phyloP scores from a whole-genome alignment of 2,888 invertebrate species.

The Blastobasis lacticolella region DNA sequence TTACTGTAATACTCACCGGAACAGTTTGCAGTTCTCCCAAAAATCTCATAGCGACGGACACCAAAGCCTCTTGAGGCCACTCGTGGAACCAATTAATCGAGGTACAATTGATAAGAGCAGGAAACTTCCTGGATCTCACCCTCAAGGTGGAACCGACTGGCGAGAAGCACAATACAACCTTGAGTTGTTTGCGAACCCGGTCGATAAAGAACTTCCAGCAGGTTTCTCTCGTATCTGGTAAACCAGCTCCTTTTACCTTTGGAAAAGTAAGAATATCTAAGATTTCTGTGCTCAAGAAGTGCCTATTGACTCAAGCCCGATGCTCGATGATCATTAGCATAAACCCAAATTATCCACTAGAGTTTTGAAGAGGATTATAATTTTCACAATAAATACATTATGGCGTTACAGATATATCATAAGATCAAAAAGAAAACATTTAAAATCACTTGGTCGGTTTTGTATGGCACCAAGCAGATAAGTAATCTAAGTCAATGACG shows the following conservation, averaged over 20 bases:
- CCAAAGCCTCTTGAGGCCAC: conserved; percentile 97
- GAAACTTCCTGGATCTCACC: conserved; percentile 94
- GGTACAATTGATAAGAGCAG: conserved; percentile 95
- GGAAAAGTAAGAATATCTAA: conserved; percentile 4
- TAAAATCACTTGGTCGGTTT: too few relatives aligned
- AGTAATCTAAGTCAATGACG: too few relatives aligned
- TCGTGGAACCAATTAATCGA: conserved; percentile 99
- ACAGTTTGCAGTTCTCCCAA: conserved; percentile 85
- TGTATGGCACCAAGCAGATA: too few relatives aligned
- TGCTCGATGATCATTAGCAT: too few relatives aligned
- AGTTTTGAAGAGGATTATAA: too few relatives aligned
- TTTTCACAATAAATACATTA: too few relatives aligned
- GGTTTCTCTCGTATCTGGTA: conserved; percentile 94
- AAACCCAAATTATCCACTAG: too few relatives aligned
- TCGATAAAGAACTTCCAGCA: conserved; percentile 99
- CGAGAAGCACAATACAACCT: conserved; percentile 97
- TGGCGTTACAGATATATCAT: too few relatives aligned
- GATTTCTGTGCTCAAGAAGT: not conserved
- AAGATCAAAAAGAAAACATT: too few relatives aligned
- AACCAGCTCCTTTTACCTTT: conserved; percentile 87
- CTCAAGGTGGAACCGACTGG: conserved; percentile 96
- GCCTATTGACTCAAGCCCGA: not conserved
- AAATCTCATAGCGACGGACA: conserved; percentile 93
- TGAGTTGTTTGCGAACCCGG: conserved; percentile 89
- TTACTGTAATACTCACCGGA: conserved; percentile 73